Conservation (phyloP, 2,797 vertebrate species). For the Pteronotus mesoamericanus region DNA sequence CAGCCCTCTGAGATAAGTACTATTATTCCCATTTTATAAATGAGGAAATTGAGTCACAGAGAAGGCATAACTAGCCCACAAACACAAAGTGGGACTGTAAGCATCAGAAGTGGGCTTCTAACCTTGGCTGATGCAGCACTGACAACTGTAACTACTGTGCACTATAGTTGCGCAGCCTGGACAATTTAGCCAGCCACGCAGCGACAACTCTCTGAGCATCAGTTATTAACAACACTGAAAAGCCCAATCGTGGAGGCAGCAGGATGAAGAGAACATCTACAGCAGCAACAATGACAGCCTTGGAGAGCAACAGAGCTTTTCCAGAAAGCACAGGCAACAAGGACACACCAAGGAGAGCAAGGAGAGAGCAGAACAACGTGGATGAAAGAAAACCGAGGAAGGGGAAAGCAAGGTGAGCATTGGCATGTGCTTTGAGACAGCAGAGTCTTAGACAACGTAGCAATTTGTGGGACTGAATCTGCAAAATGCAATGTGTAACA, state of each 20-base stretch:
- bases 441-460: background rate
- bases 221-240: background rate
- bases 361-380: background rate
- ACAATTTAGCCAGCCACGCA: accelerated
- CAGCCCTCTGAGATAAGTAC: background rate
- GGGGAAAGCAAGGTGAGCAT: background rate
- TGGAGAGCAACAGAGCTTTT: background rate
- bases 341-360: background rate
- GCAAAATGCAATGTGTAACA: accelerated
- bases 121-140: background rate
- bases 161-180: accelerated
- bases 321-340: background rate
- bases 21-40: background rate
- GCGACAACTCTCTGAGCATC: no score
- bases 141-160: background rate
- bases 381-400: background rate
- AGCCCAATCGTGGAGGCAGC: accelerated
- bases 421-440: accelerated
- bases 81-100: background rate
- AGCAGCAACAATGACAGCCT: background rate
- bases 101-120: background rate
- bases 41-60: background rate
- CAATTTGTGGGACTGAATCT: background rate
- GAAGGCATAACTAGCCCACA: background rate
- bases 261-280: background rate